A percentile compares a stretch with the other conserved stretches of the same genome.
Conservation (phyloP, 1,140 invertebrate genomes). For the Euglossa dilemma region DNA sequence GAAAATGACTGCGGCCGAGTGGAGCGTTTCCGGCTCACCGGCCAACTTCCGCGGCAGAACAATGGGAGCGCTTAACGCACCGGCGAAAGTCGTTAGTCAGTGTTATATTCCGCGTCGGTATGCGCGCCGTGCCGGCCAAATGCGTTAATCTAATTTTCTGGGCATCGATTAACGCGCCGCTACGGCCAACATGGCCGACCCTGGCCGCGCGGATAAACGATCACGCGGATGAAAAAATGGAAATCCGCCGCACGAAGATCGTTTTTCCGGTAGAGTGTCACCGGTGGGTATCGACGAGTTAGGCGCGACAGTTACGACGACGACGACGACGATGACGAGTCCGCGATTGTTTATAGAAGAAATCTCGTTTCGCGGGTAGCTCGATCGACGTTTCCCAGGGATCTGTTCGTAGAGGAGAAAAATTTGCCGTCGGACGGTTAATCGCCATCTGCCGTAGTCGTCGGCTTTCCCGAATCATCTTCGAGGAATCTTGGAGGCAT, state of each 20-base stretch:
- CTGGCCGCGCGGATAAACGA: constrained; percentile 1
- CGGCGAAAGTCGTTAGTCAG: constrained; percentile 68
- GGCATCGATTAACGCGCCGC: constrained; percentile 58
- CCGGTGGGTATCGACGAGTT: background rate
- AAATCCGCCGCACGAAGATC: background rate
- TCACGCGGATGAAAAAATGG: background rate
- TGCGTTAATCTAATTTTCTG: constrained; percentile 68
- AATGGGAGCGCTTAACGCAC: constrained; percentile 70
- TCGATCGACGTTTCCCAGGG: background rate
- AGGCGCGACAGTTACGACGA: too few species aligned
- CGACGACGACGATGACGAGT: too few species aligned
- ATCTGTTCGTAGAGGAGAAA: background rate
- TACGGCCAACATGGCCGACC: constrained; percentile 10
- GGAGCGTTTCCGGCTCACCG: constrained; percentile 67
- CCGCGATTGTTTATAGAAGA: too few species aligned
- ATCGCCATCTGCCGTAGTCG: constrained; percentile 37
- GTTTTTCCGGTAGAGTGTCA: background rate
- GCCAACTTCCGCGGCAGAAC: constrained; percentile 67
- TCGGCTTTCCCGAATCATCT: constrained; percentile 28
- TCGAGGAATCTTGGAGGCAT: too few species aligned
- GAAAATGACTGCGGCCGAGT: constrained; percentile 67
- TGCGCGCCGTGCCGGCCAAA: constrained; percentile 46
- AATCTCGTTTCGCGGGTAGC: too few species aligned
- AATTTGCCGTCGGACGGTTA: background rate
- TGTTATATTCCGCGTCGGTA: constrained; percentile 60